Base-by-base conservation (phyloP, 2,888 invertebrate species). In the Zhuqinia jingwanae region DNA sequence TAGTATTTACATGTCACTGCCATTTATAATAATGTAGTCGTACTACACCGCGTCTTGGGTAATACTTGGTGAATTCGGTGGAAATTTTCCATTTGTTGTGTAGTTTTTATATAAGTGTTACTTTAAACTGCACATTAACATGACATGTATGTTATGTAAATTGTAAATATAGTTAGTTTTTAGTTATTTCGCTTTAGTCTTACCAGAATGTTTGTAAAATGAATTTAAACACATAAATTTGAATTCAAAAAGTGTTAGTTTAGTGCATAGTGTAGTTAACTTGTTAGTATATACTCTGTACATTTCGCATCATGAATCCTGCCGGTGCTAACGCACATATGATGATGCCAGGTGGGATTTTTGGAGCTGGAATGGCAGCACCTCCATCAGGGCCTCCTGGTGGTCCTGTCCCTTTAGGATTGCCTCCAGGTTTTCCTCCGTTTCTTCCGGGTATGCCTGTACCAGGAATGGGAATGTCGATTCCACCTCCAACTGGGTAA, bases 401-500 rank as follows among this genome's bases (percentile, higher is more conserved):
- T 45, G 75, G 65, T 45, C 42, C 60, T 8, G 22, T 87, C 27
- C 87, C 86, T 1, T 87, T 84, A 75, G 89, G 89, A 27, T 70
- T 89, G 73, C 89, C 89, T 50, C 89, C 89, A 13, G 86, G 86
- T 45, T 63, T 89, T 36, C 88, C 86, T 47, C 82, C 87, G 25
- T 81, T 79, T 60, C 53, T 85, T 25, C 80, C 84, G n/a, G 89
- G 88, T 25, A 75, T 89, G 81, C 82, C 87, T 15, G 50, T 84
- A 15, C 89, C 87, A n/a, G 89, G 89, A 56, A 89, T 90, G 88
- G 86, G 87, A 11, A 89, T 90, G 70, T 60, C 17, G 0, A 81
- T 90, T 36, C 89, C 89, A 13, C 90, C 90, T 15, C 90, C 90
- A 30, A 65, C 88, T 27, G 81, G 85, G 89, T 90, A 87, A 87